Conservation (phyloP, 2,888 invertebrate genomes). For the Apotomis capreana region DNA sequence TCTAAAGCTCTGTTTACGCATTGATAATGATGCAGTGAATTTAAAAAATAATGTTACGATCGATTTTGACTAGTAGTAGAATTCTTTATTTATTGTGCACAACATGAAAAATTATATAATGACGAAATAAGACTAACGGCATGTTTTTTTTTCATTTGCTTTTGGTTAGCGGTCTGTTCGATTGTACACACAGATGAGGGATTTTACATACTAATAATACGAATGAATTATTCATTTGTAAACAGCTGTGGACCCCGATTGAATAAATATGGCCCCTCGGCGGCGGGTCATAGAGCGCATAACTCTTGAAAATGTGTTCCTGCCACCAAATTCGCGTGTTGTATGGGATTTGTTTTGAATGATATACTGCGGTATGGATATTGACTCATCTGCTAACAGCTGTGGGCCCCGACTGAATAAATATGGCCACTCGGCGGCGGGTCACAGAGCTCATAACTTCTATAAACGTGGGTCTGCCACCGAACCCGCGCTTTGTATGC, state of each 20-base stretch:
- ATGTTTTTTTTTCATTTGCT: too few relatives aligned
- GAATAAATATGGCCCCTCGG: constrained; percentile 29
- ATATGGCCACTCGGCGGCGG: constrained; percentile 23
- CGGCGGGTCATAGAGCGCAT: constrained; percentile 22
- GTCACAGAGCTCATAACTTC: constrained; percentile 30
- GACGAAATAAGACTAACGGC: too few relatives aligned
- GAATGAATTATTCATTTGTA: constrained; percentile 16
- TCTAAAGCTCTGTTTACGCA: constrained; percentile 2
- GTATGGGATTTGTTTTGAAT: too few relatives aligned
- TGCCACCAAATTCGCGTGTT: too few relatives aligned
- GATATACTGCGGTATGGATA: too few relatives aligned
- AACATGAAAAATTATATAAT: too few relatives aligned
- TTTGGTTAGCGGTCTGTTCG: too few relatives aligned
- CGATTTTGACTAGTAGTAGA: not conserved
- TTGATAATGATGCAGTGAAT: not conserved
- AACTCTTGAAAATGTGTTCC: constrained; percentile 3
- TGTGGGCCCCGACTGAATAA: constrained; percentile 17
- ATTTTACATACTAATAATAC: too few relatives aligned
- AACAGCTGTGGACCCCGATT: not conserved
- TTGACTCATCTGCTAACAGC: constrained; percentile 10
- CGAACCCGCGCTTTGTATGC: too few relatives aligned
- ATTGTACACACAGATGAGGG: too few relatives aligned
- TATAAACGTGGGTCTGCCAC: not conserved
- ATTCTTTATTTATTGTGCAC: too few relatives aligned
- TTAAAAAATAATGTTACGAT: not conserved